These are phyloP conservation scores for Arrhopalites spinosus DNA, from an alignment of 2,888 invertebrate species.

Conservation along the genomic window DNA sequence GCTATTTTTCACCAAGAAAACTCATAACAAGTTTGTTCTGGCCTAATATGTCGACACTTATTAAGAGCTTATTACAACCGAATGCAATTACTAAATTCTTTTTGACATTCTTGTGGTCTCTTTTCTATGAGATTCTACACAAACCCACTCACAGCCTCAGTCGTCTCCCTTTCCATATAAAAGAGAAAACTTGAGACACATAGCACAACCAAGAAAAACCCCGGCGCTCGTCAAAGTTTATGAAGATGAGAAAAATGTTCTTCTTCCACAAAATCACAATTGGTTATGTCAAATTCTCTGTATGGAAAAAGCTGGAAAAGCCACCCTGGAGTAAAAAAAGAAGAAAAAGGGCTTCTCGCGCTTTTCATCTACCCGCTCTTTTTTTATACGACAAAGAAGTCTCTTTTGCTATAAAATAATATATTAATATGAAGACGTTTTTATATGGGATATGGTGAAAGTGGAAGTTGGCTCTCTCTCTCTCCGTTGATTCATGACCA, in stretches of 20 bases:
- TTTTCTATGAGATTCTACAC: conserved; percentile 12
- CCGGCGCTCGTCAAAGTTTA: conserved; percentile 40
- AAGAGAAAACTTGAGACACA: too few species aligned
- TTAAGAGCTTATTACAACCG: conserved; percentile 47
- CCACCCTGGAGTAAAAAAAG: background rate
- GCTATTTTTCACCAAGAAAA: conserved; percentile 43
- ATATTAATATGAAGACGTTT: background rate
- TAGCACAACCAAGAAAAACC: conserved; percentile 22
- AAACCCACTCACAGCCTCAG: background rate
- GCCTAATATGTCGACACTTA: conserved; percentile 42
- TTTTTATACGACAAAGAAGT: background rate
- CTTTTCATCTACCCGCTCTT: background rate
- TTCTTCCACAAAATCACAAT: conserved; percentile 22
- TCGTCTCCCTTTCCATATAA: conserved; percentile 2
- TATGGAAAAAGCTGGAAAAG: background rate
- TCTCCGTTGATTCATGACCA: conserved; percentile 41
- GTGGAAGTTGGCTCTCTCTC: conserved; percentile 18
- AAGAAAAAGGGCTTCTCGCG: background rate
- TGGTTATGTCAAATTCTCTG: background rate
- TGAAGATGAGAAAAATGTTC: conserved; percentile 42
- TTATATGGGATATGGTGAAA: conserved; percentile 26
- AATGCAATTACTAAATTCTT: conserved; percentile 48
- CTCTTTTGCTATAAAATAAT: background rate
- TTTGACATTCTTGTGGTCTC: conserved; percentile 40
- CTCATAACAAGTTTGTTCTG: conserved; percentile 44